Evolutionary conservation across 2,797 vertebrate species (phyloP).

Genomic region (Geotria australis): DNA sequence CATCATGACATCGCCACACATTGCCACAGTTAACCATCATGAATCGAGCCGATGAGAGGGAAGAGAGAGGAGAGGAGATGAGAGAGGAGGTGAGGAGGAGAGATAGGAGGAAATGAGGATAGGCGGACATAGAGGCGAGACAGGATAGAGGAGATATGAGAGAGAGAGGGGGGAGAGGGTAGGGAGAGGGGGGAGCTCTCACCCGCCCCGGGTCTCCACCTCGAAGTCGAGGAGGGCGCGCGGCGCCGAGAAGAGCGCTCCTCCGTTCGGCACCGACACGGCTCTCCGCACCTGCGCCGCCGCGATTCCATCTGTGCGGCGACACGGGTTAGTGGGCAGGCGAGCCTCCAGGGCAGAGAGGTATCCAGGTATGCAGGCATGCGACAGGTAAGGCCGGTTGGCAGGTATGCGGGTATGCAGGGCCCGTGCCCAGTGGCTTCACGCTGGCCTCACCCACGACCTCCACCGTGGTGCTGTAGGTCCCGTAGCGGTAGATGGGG

Average conservation of each 20-base stretch:
- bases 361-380: not conserved
- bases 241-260: not conserved
- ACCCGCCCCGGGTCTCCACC: not conserved
- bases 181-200: not conserved
- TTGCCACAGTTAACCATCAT: no score
- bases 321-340: not conserved
- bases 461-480: slow-evolving; percentile 29
- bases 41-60: not conserved
- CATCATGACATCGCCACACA: no score
- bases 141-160: not conserved
- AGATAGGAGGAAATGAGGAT: not conserved
- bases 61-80: not conserved
- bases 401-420: not conserved
- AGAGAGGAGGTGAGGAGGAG: not conserved
- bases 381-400: no score
- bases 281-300: no score
- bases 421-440: not conserved
- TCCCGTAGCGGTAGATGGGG: slow-evolving; percentile 52
- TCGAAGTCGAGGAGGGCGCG: not conserved
- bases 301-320: not conserved
- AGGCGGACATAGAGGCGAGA: not conserved
- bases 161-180: not conserved
- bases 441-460: slow-evolving; percentile 32
- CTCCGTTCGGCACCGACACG: no score
- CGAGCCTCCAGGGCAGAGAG: not conserved